phyloP scores from a whole-genome alignment of 1,140 invertebrate genomes.

The Scaptomyza montana region DNA sequence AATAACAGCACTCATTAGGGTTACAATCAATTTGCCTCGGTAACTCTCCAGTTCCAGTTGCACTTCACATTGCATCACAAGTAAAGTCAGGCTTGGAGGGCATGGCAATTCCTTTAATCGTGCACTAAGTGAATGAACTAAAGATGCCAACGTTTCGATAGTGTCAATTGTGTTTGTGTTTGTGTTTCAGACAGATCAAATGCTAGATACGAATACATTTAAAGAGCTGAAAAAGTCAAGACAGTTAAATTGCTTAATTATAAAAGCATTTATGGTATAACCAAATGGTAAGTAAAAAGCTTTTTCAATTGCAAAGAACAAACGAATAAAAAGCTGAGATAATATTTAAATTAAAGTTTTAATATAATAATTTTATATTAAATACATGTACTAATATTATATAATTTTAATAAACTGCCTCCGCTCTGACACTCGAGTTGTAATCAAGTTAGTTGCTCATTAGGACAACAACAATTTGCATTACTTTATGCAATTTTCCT shows the following conservation, averaged over 20 bases:
- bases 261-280: not conserved
- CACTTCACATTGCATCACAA: not conserved
- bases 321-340: not conserved
- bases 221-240: conserved; percentile 3
- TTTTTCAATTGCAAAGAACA: not conserved
- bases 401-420: conserved; percentile 1
- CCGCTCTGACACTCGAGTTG: not conserved
- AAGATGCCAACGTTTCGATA: conserved; percentile 22
- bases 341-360: too few relatives aligned
- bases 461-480: conserved; percentile 42
- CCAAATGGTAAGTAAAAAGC: not conserved
- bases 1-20: conserved; percentile 44
- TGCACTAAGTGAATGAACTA: conserved; percentile 16
- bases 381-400: too few relatives aligned
- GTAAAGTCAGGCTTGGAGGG: too few relatives aligned
- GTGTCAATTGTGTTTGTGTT: conserved; percentile 3
- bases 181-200: conserved; percentile 22
- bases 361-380: too few relatives aligned
- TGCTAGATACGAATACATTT: conserved; percentile 7
- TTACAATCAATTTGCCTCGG: conserved; percentile 14
- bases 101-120: conserved; percentile 13
- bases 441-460: conserved; percentile 41
- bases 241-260: conserved; percentile 31
- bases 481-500: conserved; percentile 70
- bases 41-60: not conserved